Base-by-base conservation (phyloP, 2,797 vertebrate genomes). In the Poecile montanus region DNA sequence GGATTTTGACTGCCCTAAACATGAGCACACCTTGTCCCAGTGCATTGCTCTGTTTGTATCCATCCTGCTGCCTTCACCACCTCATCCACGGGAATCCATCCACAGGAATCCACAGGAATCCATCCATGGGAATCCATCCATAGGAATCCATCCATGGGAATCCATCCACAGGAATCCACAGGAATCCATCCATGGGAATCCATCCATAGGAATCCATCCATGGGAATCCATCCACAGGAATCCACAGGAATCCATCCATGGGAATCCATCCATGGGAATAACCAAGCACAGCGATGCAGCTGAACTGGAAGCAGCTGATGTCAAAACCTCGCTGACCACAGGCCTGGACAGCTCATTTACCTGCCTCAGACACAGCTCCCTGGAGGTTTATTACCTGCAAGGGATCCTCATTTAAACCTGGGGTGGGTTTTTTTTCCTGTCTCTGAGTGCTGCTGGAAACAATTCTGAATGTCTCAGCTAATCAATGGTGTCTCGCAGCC, bases 111-210 rank as follows among this genome's bases (percentile, higher is more conserved):
- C 27, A 3, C 0, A 15, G 2, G 12, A 40, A 40, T 40, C 12
- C 40, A 36, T 36, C 36, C 9, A 36, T 36, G 36, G 36, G 36
- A 36, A 36, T 36, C 36, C n/a, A 5, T 4, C 42, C 27, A 3
- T 0, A 13, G 3, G 13, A 42, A 42, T 42, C 14, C n/a, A 5
- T 4, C 42, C 22, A 3, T 0, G 15, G 3, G 13, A n/a, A n/a
- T n/a, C n/a, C n/a, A n/a, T n/a, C n/a, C n/a, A n/a, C n/a, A n/a
- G n/a, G n/a, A n/a, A n/a, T n/a, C n/a, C n/a, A n/a, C n/a, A n/a
- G n/a, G n/a, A 42, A 42, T 42, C 13, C n/a, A 5, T 4, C 42
- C 22, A 3, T 0, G 15, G 3, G 13, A 42, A 42, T 42, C 13
- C n/a, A 5, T 4, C 42, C 27, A 3, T 0, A 15, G 3, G 13